Evolutionary conservation across 1,140 invertebrate species (phyloP), one percentile per base, ranked within the genome.

Genomic region (Philaenus spumarius): DNA sequence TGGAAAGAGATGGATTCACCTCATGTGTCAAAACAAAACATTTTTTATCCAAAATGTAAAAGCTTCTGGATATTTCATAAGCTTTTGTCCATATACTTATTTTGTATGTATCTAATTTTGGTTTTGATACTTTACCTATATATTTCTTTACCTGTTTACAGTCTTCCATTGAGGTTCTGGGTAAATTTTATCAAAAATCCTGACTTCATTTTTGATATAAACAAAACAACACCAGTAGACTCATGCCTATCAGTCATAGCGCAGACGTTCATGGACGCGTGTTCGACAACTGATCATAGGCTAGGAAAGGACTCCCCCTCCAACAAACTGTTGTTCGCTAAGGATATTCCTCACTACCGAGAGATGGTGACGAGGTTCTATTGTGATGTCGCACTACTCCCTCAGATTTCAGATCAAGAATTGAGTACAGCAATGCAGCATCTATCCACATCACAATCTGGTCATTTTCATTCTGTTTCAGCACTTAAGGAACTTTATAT

Each of bases 181-280:
- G 90, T 96, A 14, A 96, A 96, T 75, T 90, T 97, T 64, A 94
- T 97, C 55, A 97, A 96, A 73, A 96, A 96, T 80, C 93, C 95
- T 6, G 91, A 97, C 74, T 95, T 95, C 71, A 92, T 97, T 71
- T 95, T 97, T 73, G 94, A 97, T 75, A 90, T 97, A 46, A 90
- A 95, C 67, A 95, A 96, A 76, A 93, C 92, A 2, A 80, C 84
- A 12, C 93, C 90, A 6, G 86, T 96, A 14, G 93, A 96, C 74
- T 90, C 91, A 12, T 95, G 92, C 69, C 74, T 97, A 26, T 93
- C 90, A 62, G 93, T 96, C 26, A 92, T 97, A 64, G 93, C 94
- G 22, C 95, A 97, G 77, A 95, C 93, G 2, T 90, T 97, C 71
- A 96, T 97, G 89, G 94, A 97, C 72, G 85, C 92, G 0, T 96